These are phyloP conservation scores for Drosophila hydei DNA, from an alignment of 1,140 invertebrate species.

Conservation along the genomic window DNA sequence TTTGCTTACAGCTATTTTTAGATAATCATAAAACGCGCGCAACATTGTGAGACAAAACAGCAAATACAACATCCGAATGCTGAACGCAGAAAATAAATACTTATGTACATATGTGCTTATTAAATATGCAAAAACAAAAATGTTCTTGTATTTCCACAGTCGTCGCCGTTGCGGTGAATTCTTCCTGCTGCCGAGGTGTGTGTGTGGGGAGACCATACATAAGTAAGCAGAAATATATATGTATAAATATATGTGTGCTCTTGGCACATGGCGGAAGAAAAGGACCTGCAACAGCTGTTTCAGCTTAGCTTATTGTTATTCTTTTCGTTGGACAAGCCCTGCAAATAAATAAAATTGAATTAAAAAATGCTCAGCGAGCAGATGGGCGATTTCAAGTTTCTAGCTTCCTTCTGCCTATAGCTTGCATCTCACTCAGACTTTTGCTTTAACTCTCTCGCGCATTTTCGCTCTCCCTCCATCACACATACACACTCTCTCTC, in stretches of 20 bases:
- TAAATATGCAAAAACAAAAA: conserved; percentile 36
- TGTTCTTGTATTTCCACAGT: conserved; percentile 32
- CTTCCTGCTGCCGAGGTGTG: conserved; percentile 28
- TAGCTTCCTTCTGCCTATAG: conserved; percentile 17
- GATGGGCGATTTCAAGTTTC: conserved; percentile 12
- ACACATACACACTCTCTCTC: conserved; percentile 2
- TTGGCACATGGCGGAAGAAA: conserved; percentile 22
- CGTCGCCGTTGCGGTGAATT: conserved; percentile 12
- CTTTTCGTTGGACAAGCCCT: conserved; percentile 2
- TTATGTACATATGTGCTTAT: neutral
- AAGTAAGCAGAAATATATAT: neutral
- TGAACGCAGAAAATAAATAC: conserved; percentile 25
- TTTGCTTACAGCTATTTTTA: conserved; percentile 65
- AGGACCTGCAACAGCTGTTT: conserved; percentile 22
- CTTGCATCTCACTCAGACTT: conserved; percentile 16
- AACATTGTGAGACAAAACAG: conserved; percentile 55
- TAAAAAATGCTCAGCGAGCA: conserved; percentile 2
- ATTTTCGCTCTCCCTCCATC: neutral
- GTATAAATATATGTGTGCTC: neutral
- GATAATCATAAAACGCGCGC: conserved; percentile 54
- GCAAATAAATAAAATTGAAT: conserved; percentile 7
- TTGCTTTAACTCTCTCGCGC: conserved; percentile 45
- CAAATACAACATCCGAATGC: conserved; percentile 15
- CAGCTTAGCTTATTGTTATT: conserved; percentile 2
- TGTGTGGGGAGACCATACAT: neutral